phyloP scores from a whole-genome alignment of 64 coral and sea anemone species.

The Acropora yongei region DNA sequence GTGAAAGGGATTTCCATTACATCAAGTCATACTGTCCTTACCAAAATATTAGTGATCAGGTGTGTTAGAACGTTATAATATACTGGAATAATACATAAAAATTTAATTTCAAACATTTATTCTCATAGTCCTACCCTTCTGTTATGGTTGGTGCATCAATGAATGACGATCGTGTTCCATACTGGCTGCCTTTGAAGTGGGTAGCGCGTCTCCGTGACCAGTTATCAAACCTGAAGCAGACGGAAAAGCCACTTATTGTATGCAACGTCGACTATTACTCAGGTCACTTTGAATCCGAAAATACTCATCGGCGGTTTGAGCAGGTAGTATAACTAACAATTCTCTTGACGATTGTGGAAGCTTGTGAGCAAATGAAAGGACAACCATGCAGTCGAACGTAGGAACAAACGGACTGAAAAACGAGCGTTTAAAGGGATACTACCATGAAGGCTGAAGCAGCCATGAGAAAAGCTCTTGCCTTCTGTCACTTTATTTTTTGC shows the following conservation, averaged over 20 bases:
- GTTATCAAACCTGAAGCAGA: not conserved
- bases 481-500: not conserved
- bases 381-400: too few relatives aligned
- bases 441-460: not conserved
- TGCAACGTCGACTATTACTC: conserved; percentile 49
- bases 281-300: conserved; percentile 54
- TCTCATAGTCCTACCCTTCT: conserved; percentile 73
- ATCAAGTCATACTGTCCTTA: conserved; percentile 96
- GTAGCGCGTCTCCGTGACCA: conserved; percentile 78
- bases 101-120: not conserved
- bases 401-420: not conserved
- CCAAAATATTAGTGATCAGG: conserved; percentile 87
- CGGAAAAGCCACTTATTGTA: not conserved
- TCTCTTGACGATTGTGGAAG: not conserved
- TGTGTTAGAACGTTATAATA: not conserved
- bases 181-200: conserved; percentile 93
- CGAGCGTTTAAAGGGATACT: not conserved
- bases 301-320: conserved; percentile 26
- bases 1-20: conserved; percentile 77
- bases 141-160: conserved; percentile 77
- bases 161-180: conserved; percentile 88
- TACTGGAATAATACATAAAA: too few relatives aligned
- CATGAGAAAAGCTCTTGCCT: not conserved
- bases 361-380: not conserved
- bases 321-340: not conserved